These are phyloP conservation scores for Darwinula stevensoni DNA, from an alignment of 2,888 invertebrate species.

Conservation along the genomic window DNA sequence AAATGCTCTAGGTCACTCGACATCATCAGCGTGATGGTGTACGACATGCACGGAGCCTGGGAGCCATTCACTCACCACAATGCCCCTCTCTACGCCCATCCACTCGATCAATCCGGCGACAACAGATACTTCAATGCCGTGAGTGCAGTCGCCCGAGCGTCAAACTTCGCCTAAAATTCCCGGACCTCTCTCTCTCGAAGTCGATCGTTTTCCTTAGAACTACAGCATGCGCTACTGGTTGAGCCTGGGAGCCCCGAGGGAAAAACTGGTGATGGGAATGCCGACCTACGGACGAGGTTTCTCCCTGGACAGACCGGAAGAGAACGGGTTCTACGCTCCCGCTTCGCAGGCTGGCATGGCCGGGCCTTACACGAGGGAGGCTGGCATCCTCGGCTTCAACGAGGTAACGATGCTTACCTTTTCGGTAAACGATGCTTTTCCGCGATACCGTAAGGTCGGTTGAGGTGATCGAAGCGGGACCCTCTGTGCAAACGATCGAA, in stretches of 20 bases:
- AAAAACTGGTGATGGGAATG: constrained; percentile 35
- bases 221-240: constrained; percentile 23
- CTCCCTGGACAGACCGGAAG: constrained; percentile 20
- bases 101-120: background rate
- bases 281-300: constrained; percentile 39
- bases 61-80: constrained; percentile 31
- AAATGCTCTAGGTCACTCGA: constrained; percentile 32
- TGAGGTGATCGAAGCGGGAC: too few relatives aligned
- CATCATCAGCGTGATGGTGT: constrained; percentile 24
- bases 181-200: too few relatives aligned
- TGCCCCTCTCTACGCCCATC: constrained; percentile 25
- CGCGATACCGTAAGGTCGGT: too few relatives aligned
- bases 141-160: too few relatives aligned
- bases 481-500: too few relatives aligned
- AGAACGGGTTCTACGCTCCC: constrained; percentile 23
- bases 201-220: too few relatives aligned
- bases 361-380: constrained; percentile 29
- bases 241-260: constrained; percentile 23
- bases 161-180: too few relatives aligned
- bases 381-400: constrained; percentile 36
- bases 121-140: background rate
- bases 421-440: too few relatives aligned
- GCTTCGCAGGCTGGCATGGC: constrained; percentile 24
- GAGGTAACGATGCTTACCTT: too few relatives aligned
- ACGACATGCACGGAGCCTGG: constrained; percentile 20